Evolutionary conservation across 2,797 vertebrate genomes (phyloP).

Genomic region (Simalia tracyae): DNA sequence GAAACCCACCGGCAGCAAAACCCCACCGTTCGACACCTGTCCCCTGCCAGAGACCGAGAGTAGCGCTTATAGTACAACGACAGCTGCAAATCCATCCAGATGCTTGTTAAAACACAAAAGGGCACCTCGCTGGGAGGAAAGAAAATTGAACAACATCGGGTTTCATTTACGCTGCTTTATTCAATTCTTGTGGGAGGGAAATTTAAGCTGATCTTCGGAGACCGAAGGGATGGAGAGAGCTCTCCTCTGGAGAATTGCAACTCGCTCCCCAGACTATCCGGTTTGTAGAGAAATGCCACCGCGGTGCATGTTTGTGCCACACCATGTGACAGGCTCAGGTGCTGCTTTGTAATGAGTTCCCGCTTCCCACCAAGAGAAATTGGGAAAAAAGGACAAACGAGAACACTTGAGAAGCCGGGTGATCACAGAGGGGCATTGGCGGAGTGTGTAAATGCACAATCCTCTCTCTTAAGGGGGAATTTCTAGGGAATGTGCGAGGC

Average conservation of each 20-base stretch:
- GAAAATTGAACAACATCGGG: constrained; percentile 20
- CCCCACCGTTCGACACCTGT: constrained; percentile 31
- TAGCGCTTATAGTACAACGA: constrained; percentile 47
- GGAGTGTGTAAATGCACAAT: neutral
- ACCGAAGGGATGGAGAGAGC: neutral
- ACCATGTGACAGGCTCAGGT: constrained; percentile 31
- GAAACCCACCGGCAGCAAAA: constrained; percentile 26
- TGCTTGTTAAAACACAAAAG: constrained; percentile 39
- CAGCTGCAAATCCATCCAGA: constrained; percentile 42
- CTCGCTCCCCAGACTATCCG: neutral
- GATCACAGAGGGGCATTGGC: constrained; percentile 10
- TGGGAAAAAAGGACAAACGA: neutral
- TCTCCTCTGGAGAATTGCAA: constrained; percentile 5
- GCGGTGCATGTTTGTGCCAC: neutral
- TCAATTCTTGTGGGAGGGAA: constrained; percentile 22
- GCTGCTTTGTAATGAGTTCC: constrained; percentile 27
- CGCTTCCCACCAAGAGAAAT: neutral
- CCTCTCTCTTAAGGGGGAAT: neutral
- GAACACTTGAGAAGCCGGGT: neutral
- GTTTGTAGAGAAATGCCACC: constrained; percentile 16
- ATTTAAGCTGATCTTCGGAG: constrained; percentile 19
- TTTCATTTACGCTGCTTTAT: neutral
- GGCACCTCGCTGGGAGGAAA: constrained; percentile 5
- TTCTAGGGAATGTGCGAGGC: constrained; percentile 12
- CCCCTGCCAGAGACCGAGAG: constrained; percentile 41